Evolutionary conservation across 2,888 invertebrate genomes (phyloP).

Genomic region (Deilephila porcellus): DNA sequence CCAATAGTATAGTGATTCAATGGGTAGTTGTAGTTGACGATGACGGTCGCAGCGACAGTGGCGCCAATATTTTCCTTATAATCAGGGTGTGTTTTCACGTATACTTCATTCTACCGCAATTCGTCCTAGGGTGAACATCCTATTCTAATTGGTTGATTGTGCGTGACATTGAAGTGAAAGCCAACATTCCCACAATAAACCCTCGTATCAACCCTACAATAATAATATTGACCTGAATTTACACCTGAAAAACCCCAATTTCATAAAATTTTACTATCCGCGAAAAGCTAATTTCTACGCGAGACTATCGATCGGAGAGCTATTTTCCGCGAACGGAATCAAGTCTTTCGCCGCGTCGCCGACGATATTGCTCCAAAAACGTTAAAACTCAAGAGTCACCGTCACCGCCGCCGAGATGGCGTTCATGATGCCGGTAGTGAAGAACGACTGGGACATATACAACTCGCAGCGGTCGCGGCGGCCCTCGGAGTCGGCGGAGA

Average conservation of each 20-base stretch:
- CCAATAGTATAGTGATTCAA: background rate
- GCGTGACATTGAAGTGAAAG: constrained; percentile 81
- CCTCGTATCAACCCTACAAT: constrained; percentile 48
- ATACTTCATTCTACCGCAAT: constrained; percentile 81
- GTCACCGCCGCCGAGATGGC: constrained; percentile 88
- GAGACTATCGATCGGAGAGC: constrained; percentile 61
- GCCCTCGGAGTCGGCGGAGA: constrained; percentile 88
- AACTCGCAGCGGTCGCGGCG: constrained; percentile 91
- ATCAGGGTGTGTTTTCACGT: constrained; percentile 81
- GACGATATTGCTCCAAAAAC: constrained; percentile 71
- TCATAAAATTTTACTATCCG: constrained; percentile 48
- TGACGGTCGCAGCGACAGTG: constrained; percentile 64
- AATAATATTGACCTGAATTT: constrained; percentile 48
- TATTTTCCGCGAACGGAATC: constrained; percentile 55
- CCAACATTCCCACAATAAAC: constrained; percentile 53
- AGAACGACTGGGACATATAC: constrained; percentile 97
- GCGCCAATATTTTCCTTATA: constrained; percentile 83
- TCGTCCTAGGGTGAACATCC: constrained; percentile 81
- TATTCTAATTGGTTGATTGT: constrained; percentile 61
- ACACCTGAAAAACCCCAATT: constrained; percentile 45
- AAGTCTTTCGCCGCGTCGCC: constrained; percentile 53
- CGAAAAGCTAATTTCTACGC: constrained; percentile 47
- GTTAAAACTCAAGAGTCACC: constrained; percentile 74
- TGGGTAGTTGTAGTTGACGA: constrained; percentile 49
- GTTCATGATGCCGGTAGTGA: constrained; percentile 97